A percentile compares a stretch with the other conserved stretches of the same genome.
Conservation (phyloP, 2,888 invertebrate genomes). For the Pammene aurita region DNA sequence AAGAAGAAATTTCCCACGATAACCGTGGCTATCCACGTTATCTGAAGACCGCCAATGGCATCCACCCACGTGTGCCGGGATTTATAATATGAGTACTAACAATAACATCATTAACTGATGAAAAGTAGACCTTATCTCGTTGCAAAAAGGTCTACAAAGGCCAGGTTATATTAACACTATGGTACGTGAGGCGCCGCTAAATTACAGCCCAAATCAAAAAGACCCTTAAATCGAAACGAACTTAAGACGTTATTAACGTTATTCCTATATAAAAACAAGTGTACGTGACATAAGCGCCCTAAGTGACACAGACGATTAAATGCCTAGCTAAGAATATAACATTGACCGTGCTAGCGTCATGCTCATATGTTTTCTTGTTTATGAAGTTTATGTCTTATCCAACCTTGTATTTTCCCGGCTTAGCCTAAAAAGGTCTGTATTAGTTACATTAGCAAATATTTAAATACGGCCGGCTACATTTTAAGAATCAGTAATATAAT, state of each 20-base stretch:
- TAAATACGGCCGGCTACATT: not conserved
- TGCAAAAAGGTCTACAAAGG: not conserved
- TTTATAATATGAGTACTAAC: slow-evolving; percentile 55
- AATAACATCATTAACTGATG: not conserved
- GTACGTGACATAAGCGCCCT: not conserved
- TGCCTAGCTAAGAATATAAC: slow-evolving; percentile 6
- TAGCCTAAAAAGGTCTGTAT: not conserved
- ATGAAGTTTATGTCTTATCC: slow-evolving; percentile 13
- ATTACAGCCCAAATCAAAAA: slow-evolving; percentile 23
- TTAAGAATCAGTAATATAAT: not conserved
- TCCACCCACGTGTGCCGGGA: slow-evolving; percentile 64
- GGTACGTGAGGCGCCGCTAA: slow-evolving; percentile 55
- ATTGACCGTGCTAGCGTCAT: slow-evolving; percentile 21
- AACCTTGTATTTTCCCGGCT: slow-evolving; percentile 18
- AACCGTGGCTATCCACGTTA: slow-evolving; percentile 60
- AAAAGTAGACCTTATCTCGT: not conserved
- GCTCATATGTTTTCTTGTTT: slow-evolving; percentile 30
- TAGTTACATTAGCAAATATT: not conserved
- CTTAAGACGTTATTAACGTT: slow-evolving; percentile 1
- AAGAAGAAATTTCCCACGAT: slow-evolving; percentile 55
- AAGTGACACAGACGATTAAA: not conserved
- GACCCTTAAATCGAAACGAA: not conserved
- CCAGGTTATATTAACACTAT: not conserved
- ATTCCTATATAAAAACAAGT: not conserved
- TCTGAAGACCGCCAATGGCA: slow-evolving; percentile 62